phyloP scores from a whole-genome alignment of 2,888 invertebrate species.

The Nysson spinosus region DNA sequence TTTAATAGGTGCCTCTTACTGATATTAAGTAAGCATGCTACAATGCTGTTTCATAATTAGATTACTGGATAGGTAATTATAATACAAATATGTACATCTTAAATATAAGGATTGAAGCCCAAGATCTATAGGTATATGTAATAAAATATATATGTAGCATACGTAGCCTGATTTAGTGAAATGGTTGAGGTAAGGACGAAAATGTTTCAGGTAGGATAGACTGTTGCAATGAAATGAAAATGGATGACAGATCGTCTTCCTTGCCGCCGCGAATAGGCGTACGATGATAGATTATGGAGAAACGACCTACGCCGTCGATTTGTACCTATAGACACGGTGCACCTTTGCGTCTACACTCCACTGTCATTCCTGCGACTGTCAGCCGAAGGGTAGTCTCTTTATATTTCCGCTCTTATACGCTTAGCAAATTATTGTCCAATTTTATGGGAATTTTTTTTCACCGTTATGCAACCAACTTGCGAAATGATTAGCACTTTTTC shows the following conservation, averaged over 20 bases:
- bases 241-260: constrained; percentile 73
- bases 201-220: constrained; percentile 58
- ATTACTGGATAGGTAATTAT: no score
- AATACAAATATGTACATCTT: no score
- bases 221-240: constrained; percentile 68
- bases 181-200: constrained; percentile 26
- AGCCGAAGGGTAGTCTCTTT: constrained; percentile 45
- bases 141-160: background rate
- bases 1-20: no score
- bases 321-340: constrained; percentile 44
- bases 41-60: no score
- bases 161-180: no score
- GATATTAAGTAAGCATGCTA: no score
- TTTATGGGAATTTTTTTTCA: constrained; percentile 60
- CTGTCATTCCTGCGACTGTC: constrained; percentile 53
- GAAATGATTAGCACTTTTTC: background rate
- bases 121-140: background rate
- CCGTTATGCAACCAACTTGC: background rate
- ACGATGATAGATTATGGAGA: constrained; percentile 73
- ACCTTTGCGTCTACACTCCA: constrained; percentile 44
- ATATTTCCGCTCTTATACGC: constrained; percentile 52
- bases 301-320: constrained; percentile 59
- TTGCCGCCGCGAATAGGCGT: constrained; percentile 69
- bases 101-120: background rate
- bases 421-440: constrained; percentile 65